Percentiles rank a stretch among this genome's conserved stretches.
Conservation (phyloP, 92 coral and sea anemone genomes). For the Umimayanthus chanpuru region DNA sequence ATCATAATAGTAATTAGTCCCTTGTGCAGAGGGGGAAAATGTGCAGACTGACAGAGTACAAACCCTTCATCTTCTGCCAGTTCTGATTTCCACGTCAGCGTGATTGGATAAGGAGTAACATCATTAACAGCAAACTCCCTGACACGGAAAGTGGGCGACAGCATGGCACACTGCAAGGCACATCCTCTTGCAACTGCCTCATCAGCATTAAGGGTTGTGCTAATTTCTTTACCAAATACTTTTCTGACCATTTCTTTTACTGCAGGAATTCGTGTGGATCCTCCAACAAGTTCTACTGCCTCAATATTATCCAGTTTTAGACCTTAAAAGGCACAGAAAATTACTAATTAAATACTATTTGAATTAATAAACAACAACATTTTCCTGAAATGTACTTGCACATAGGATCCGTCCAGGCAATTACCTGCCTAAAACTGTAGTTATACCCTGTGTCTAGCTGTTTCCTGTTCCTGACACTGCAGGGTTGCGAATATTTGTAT, state of each 20-base stretch:
- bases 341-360: neutral
- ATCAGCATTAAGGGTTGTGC: slow-evolving; percentile 94
- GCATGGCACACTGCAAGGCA: slow-evolving; percentile 98
- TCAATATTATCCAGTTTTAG: slow-evolving; percentile 81
- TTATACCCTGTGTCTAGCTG: neutral
- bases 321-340: slow-evolving; percentile 57
- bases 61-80: slow-evolving; percentile 92
- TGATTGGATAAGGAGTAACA: slow-evolving; percentile 85
- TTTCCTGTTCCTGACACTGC: neutral
- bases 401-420: too few species aligned
- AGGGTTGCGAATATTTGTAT: neutral
- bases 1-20: too few species aligned
- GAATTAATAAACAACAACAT: neutral
- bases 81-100: slow-evolving; percentile 88
- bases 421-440: too few species aligned
- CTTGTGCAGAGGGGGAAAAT: neutral
- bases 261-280: slow-evolving; percentile 90
- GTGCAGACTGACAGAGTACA: slow-evolving; percentile 8
- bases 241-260: slow-evolving; percentile 72
- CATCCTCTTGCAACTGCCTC: slow-evolving; percentile 99
- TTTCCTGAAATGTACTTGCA: too few species aligned
- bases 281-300: slow-evolving; percentile 96
- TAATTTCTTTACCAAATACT: slow-evolving; percentile 80
- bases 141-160: slow-evolving; percentile 97
- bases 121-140: slow-evolving; percentile 91